Conservation (phyloP, 2,888 invertebrate genomes). For the Andrena bicolor region DNA sequence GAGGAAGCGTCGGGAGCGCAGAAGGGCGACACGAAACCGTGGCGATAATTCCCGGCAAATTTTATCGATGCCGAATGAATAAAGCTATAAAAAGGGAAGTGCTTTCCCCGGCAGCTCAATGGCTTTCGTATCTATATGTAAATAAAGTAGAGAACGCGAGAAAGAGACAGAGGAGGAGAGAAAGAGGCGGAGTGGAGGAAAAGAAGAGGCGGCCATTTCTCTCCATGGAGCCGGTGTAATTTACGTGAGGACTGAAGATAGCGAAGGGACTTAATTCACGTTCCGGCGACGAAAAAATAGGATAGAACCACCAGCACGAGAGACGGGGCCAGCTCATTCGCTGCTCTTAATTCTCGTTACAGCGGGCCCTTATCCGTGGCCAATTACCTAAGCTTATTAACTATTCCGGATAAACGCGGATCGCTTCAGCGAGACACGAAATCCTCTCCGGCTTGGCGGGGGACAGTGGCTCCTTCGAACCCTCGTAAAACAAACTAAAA, state of each 20-base stretch:
- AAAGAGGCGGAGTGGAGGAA: slow-evolving; percentile 49
- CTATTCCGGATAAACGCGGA: slow-evolving; percentile 54
- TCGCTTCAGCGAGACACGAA: slow-evolving; percentile 12
- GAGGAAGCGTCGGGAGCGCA: neutral
- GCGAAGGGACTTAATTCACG: slow-evolving; percentile 75
- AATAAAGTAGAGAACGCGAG: slow-evolving; percentile 75
- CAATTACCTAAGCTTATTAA: slow-evolving; percentile 60
- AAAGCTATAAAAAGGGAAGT: slow-evolving; percentile 70
- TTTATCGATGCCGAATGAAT: slow-evolving; percentile 74
- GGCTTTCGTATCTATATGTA: slow-evolving; percentile 82
- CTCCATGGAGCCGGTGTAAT: slow-evolving; percentile 73
- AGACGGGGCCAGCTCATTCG: slow-evolving; percentile 76
- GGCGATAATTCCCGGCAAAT: slow-evolving; percentile 71
- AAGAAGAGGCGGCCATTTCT: slow-evolving; percentile 74
- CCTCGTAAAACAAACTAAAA: slow-evolving; percentile 21
- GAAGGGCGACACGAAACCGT: slow-evolving; percentile 32
- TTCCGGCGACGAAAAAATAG: slow-evolving; percentile 66
- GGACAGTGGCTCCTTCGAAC: neutral
- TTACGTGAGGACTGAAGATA: slow-evolving; percentile 76
- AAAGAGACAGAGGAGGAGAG: slow-evolving; percentile 49
- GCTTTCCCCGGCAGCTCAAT: slow-evolving; percentile 73
- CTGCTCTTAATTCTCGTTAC: slow-evolving; percentile 69
- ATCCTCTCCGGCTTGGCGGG: neutral
- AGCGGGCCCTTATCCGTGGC: slow-evolving; percentile 52
- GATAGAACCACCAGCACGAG: slow-evolving; percentile 55